Evolutionary conservation across 2,113 vertebrate genomes (phyloP).

Genomic region (Lynx canadensis): DNA sequence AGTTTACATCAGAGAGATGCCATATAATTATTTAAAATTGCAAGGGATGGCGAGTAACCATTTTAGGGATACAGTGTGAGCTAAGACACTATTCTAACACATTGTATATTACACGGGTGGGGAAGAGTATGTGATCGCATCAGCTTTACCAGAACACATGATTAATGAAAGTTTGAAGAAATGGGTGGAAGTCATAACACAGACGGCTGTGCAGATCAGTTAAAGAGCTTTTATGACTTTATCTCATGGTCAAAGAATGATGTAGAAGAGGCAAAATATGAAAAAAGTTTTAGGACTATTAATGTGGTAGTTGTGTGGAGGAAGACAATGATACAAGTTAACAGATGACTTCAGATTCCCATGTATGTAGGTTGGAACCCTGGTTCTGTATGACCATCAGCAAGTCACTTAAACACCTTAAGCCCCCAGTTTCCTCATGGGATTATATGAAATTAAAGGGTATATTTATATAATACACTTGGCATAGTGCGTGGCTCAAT

Average conservation of each 20-base stretch:
- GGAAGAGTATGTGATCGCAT: background rate
- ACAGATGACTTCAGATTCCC: background rate
- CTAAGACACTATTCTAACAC: background rate
- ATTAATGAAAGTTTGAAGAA: background rate
- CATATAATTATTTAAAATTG: background rate
- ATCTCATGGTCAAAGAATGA: background rate
- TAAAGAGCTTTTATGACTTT: background rate
- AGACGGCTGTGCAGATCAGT: background rate
- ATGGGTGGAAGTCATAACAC: background rate
- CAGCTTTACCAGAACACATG: background rate
- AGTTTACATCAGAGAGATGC: background rate
- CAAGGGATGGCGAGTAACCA: background rate
- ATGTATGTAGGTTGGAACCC: background rate
- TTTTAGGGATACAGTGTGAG: background rate
- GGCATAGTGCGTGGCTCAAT: background rate
- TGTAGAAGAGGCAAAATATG: background rate
- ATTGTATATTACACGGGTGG: background rate
- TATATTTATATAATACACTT: background rate
- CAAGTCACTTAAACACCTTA: background rate
- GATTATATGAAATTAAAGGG: background rate
- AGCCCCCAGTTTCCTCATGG: background rate
- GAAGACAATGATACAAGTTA: background rate
- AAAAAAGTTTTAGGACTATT: background rate
- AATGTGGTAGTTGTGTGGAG: background rate
- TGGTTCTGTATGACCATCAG: background rate